Conservation (phyloP, 2,888 invertebrate genomes). For the Arenicola marina region DNA sequence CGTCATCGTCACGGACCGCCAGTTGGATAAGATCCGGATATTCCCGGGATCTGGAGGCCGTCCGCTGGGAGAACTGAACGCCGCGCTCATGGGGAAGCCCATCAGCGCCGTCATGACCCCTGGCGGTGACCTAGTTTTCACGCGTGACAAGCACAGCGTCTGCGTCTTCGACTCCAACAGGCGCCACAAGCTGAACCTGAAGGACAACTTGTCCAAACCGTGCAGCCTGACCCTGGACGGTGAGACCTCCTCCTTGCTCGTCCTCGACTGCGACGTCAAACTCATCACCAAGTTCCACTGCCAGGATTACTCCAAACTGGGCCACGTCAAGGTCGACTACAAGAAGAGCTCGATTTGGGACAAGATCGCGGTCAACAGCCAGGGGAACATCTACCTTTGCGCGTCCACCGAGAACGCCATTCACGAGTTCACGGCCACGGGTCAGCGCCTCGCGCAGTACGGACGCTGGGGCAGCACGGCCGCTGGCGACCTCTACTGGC, state of each 20-base stretch:
- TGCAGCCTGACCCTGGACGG: slow-evolving; percentile 12
- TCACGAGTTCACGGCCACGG: slow-evolving; percentile 20
- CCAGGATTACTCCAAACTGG: slow-evolving; percentile 10
- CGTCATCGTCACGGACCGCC: slow-evolving; percentile 18
- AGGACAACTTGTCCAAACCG: slow-evolving; percentile 15
- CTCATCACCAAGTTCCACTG: slow-evolving; percentile 11
- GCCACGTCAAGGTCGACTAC: slow-evolving; percentile 11
- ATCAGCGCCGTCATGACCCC: slow-evolving; percentile 1
- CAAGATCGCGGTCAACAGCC: slow-evolving; percentile 16
- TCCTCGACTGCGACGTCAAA: slow-evolving; percentile 18
- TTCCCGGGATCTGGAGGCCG: background rate
- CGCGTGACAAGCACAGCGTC: slow-evolving; percentile 21
- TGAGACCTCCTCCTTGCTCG: slow-evolving; percentile 12
- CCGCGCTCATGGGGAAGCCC: slow-evolving; percentile 15
- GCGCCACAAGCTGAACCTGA: slow-evolving; percentile 15
- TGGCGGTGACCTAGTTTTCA: slow-evolving; percentile 16
- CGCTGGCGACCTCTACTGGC: slow-evolving; percentile 24
- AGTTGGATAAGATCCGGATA: slow-evolving; percentile 15
- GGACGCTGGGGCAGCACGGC: slow-evolving; percentile 20
- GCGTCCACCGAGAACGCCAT: slow-evolving; percentile 18
- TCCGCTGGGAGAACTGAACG: slow-evolving; percentile 1
- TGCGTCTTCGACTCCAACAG: slow-evolving; percentile 17
- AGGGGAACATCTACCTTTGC: slow-evolving; percentile 20
- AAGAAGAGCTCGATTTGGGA: slow-evolving; percentile 21
- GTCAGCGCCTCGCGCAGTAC: slow-evolving; percentile 13